These are phyloP conservation scores for Oxyura jamaicensis DNA, from an alignment of 2,113 vertebrate species.

Conservation along the genomic window DNA sequence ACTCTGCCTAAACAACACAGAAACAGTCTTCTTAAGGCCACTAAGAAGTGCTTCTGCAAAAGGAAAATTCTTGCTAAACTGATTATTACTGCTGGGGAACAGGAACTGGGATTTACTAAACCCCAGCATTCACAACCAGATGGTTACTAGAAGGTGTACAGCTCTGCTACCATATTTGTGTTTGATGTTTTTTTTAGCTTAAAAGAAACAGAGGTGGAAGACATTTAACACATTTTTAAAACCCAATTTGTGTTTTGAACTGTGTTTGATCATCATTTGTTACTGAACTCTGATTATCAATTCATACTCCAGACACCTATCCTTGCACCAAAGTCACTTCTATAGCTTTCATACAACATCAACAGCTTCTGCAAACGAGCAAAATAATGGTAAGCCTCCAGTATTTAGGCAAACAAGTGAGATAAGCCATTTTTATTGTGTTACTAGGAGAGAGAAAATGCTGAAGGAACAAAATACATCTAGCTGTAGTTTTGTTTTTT, in stretches of 20 bases:
- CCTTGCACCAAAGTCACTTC: background rate
- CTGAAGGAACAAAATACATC: background rate
- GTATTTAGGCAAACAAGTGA: background rate
- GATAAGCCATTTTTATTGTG: accelerated
- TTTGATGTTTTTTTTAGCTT: background rate
- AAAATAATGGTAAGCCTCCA: background rate
- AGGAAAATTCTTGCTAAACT: background rate
- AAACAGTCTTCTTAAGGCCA: background rate
- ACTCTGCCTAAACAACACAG: background rate
- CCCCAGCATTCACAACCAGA: background rate
- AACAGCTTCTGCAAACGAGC: background rate
- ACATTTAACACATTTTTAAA: background rate
- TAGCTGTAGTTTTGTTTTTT: background rate
- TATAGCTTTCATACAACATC: background rate
- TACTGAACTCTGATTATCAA: background rate
- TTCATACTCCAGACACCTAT: background rate
- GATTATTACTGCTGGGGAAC: background rate
- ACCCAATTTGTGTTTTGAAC: background rate
- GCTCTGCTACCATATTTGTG: background rate
- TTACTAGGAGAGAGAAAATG: background rate
- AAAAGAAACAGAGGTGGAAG: background rate
- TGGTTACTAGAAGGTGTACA: background rate
- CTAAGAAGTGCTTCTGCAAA: background rate
- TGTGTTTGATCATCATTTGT: background rate
- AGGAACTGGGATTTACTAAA: background rate